A percentile compares a stretch with the other conserved stretches of the same genome.
phyloP scores from a whole-genome alignment of 2,113 vertebrate species.

The Heliornis fulica region DNA sequence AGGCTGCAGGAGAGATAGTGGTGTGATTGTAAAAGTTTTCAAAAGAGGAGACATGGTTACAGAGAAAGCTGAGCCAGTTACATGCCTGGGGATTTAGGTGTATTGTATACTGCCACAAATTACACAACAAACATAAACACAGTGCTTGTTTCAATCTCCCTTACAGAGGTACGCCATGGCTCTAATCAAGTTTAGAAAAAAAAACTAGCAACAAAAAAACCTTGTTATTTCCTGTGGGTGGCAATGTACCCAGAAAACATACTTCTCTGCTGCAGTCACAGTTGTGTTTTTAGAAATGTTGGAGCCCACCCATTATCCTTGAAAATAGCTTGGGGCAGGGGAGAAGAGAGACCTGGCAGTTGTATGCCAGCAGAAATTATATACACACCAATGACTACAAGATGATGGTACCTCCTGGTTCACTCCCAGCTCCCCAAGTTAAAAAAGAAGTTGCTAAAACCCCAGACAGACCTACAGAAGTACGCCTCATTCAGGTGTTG shows the following conservation, averaged over 20 bases:
- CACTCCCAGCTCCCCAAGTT: not conserved
- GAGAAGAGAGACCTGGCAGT: not conserved
- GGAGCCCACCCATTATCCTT: not conserved
- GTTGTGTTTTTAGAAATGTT: not conserved
- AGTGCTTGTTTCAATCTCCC: not conserved
- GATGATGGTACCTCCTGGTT: not conserved
- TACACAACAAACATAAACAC: not conserved
- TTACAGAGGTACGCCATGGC: not conserved
- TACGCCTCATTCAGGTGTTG: not conserved
- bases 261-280: not conserved
- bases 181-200: not conserved
- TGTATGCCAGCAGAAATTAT: not conserved
- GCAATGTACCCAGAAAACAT: conserved; percentile 13
- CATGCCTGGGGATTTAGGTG: not conserved
- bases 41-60: not conserved
- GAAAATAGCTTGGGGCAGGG: not conserved
- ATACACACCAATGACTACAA: not conserved
- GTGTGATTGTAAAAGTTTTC: not conserved
- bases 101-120: not conserved
- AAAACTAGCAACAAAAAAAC: not conserved
- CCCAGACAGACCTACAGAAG: not conserved
- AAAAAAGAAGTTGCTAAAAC: not conserved
- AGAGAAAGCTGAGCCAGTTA: not conserved
- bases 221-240: not conserved
- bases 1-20: not conserved